These are phyloP conservation scores for Drosophila maculinotata DNA, from an alignment of 2,888 invertebrate species.

Conservation along the genomic window DNA sequence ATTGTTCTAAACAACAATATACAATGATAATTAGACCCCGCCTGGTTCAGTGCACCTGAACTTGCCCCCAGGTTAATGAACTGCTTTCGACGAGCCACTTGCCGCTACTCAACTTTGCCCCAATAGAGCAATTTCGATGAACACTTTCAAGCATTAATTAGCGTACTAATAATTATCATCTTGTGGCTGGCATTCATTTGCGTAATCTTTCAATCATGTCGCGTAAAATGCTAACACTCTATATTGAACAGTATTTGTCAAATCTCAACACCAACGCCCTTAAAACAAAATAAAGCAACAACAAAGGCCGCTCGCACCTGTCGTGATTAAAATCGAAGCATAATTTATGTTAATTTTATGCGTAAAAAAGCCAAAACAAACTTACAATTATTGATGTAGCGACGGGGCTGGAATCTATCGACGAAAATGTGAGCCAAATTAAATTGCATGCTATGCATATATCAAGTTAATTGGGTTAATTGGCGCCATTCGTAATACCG, in stretches of 20 bases:
- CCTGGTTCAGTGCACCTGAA: not conserved
- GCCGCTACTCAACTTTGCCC: not conserved
- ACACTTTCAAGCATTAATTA: slow-evolving; percentile 12
- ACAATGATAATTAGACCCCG: slow-evolving; percentile 18
- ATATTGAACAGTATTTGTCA: slow-evolving; percentile 27
- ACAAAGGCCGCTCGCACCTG: slow-evolving; percentile 55
- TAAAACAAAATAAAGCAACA: slow-evolving; percentile 21
- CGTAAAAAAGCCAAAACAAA: slow-evolving; percentile 20
- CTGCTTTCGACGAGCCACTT: slow-evolving; percentile 1
- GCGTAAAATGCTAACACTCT: slow-evolving; percentile 26
- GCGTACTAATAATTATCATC: slow-evolving; percentile 10
- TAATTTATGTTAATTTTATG: slow-evolving; percentile 75
- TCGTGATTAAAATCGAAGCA: slow-evolving; percentile 63
- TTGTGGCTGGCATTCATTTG: slow-evolving; percentile 53
- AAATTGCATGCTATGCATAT: slow-evolving; percentile 70
- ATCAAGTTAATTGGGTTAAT: slow-evolving; percentile 77
- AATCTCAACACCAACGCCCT: slow-evolving; percentile 39
- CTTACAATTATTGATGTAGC: slow-evolving; percentile 29
- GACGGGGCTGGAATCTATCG: slow-evolving; percentile 16
- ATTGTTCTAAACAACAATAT: slow-evolving; percentile 3
- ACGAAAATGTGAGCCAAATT: slow-evolving; percentile 44
- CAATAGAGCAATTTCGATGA: not conserved
- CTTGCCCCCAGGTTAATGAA: slow-evolving; percentile 15
- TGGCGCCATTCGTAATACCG: slow-evolving; percentile 40
- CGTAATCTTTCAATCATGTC: slow-evolving; percentile 65